Percentiles rank a stretch among this genome's conserved stretches.
phyloP scores from a whole-genome alignment of 2,797 vertebrate genomes.

The Euthynnus affinis region DNA sequence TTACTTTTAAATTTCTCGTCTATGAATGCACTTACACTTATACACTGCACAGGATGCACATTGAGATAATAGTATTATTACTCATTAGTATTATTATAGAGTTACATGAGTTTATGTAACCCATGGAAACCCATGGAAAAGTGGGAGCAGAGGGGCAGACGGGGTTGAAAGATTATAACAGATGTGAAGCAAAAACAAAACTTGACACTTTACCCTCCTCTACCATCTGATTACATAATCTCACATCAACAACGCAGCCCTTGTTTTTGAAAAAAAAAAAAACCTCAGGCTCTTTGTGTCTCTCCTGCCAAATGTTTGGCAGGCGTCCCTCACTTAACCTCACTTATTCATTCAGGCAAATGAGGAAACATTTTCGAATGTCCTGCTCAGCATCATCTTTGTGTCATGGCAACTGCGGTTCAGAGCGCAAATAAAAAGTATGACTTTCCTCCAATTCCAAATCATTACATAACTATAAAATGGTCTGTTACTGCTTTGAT shows the following conservation, averaged over 20 bases:
- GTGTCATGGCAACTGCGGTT: conserved; percentile 43
- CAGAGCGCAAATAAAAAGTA: conserved; percentile 14
- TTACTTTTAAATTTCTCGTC: background rate
- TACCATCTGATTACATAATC: conserved; percentile 48
- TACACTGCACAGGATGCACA: background rate
- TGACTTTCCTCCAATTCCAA: conserved; percentile 40
- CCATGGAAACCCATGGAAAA: background rate
- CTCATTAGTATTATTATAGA: background rate
- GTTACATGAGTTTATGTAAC: conserved; percentile 25
- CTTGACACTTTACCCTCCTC: background rate
- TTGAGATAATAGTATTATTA: background rate
- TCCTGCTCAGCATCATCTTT: conserved; percentile 64
- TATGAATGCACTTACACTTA: background rate
- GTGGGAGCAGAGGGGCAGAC: background rate
- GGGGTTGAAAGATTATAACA: conserved; percentile 25
- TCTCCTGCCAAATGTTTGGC: conserved; percentile 47
- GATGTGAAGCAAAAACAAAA: conserved; percentile 44
- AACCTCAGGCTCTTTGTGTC: conserved; percentile 22
- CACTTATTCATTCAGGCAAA: conserved; percentile 34
- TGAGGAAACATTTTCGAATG: conserved; percentile 42
- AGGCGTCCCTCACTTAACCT: conserved; percentile 29
- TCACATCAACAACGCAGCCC: background rate
- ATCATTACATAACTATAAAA: conserved; percentile 62
- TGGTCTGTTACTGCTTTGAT: conserved; percentile 48
- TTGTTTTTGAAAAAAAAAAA: conserved; percentile 17